phyloP scores from a whole-genome alignment of 2,888 invertebrate genomes.

The Aporophyla nigra region DNA sequence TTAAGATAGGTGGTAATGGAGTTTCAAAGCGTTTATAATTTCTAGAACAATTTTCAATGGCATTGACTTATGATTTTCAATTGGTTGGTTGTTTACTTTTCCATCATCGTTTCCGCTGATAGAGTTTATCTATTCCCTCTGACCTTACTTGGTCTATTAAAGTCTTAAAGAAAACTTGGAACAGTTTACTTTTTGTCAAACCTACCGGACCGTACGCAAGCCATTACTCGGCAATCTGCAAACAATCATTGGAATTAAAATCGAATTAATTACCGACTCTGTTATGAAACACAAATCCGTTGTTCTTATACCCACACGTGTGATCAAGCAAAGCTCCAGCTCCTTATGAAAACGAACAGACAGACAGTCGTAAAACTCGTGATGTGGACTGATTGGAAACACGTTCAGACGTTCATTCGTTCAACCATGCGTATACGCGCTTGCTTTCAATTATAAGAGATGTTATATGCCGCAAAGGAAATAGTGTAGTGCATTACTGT shows the following conservation, averaged over 20 bases:
- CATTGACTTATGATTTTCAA: not conserved
- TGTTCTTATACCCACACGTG: constrained; percentile 80
- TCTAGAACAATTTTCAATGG: not conserved
- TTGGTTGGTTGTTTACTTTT: not conserved
- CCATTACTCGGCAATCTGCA: constrained; percentile 39
- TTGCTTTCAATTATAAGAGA: constrained; percentile 88
- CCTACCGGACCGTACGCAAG: not conserved
- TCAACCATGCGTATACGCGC: constrained; percentile 79
- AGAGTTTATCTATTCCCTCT: not conserved
- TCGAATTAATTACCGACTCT: constrained; percentile 55
- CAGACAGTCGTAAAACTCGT: constrained; percentile 87
- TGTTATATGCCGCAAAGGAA: constrained; percentile 78
- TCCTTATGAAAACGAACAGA: constrained; percentile 83
- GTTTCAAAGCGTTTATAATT: not conserved
- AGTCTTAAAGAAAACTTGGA: not conserved
- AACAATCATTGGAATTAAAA: constrained; percentile 53
- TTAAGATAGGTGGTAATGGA: not conserved
- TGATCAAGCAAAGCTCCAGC: constrained; percentile 83
- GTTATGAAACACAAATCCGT: constrained; percentile 67
- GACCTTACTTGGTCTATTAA: no score
- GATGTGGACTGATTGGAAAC: constrained; percentile 86
- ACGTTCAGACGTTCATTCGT: constrained; percentile 82
- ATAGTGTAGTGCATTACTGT: constrained; percentile 66
- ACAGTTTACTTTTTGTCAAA: not conserved
- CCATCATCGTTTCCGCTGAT: no score